Evolutionary conservation across 2,113 vertebrate species (phyloP).

Genomic region (Cathartes aura): DNA sequence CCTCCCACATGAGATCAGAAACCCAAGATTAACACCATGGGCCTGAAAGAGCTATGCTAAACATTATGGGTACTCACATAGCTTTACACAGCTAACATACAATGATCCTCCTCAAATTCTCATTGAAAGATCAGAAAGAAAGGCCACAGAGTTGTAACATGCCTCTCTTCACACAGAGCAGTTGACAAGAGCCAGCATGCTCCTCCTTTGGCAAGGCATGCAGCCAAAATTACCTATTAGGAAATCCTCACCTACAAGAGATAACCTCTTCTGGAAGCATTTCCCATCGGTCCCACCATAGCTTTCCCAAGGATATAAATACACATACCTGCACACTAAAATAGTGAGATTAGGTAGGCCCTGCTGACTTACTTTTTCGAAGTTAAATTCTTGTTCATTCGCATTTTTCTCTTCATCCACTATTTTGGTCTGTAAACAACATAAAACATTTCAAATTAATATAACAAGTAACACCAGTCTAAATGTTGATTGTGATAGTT

Average conservation of each 20-base stretch:
- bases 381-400: slow-evolving; percentile 75
- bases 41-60: background rate
- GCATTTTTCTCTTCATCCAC: slow-evolving; percentile 46
- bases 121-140: background rate
- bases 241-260: background rate
- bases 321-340: background rate
- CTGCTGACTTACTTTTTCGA: slow-evolving; percentile 86
- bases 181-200: background rate
- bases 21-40: background rate
- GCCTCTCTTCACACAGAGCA: background rate
- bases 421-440: slow-evolving; percentile 49
- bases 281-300: rapidly evolving
- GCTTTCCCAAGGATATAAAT: background rate
- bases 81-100: background rate
- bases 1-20: background rate
- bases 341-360: background rate
- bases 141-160: background rate
- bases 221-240: background rate
- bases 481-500: background rate
- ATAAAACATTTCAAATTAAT: background rate
- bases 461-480: background rate
- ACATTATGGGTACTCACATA: background rate
- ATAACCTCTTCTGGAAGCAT: background rate
- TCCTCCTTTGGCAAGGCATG: background rate
- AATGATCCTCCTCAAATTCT: background rate